Evolutionary conservation across 2,797 vertebrate species (phyloP).

Genomic region (Tragelaphus oryx): DNA sequence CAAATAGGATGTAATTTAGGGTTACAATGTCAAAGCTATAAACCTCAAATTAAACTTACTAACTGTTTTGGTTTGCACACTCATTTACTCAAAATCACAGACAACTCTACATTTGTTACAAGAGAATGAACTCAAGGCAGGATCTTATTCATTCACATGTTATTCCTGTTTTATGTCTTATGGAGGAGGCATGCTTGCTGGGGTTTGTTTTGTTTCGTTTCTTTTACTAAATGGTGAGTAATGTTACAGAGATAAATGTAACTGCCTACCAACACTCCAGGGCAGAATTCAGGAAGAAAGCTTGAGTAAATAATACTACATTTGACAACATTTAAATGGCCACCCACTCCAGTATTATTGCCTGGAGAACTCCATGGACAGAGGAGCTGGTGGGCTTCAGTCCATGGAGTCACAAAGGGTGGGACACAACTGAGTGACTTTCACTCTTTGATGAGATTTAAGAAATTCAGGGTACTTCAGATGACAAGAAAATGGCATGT

Average conservation of each 20-base stretch:
- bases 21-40: conserved; percentile 65
- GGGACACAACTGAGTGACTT: background rate
- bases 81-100: conserved; percentile 62
- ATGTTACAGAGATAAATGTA: conserved; percentile 51
- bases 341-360: background rate
- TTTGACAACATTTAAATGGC: conserved; percentile 16
- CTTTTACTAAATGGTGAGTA: conserved; percentile 51
- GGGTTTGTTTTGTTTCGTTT: conserved; percentile 41
- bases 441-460: background rate
- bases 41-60: conserved; percentile 66
- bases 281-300: conserved; percentile 35
- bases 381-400: background rate
- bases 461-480: conserved; percentile 35
- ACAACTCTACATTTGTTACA: conserved; percentile 47
- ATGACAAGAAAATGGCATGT: conserved; percentile 24
- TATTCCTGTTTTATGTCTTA: conserved; percentile 50
- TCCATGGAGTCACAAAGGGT: background rate
- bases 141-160: conserved; percentile 50
- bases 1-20: conserved; percentile 63
- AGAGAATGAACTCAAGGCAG: conserved; percentile 40
- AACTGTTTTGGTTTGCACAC: conserved; percentile 67
- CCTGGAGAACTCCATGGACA: background rate
- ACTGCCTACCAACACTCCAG: conserved; percentile 50
- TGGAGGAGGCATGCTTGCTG: conserved; percentile 41
- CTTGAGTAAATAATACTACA: conserved; percentile 9